Evolutionary conservation across 1,140 invertebrate species (phyloP).

Genomic region (Tribolium madens): DNA sequence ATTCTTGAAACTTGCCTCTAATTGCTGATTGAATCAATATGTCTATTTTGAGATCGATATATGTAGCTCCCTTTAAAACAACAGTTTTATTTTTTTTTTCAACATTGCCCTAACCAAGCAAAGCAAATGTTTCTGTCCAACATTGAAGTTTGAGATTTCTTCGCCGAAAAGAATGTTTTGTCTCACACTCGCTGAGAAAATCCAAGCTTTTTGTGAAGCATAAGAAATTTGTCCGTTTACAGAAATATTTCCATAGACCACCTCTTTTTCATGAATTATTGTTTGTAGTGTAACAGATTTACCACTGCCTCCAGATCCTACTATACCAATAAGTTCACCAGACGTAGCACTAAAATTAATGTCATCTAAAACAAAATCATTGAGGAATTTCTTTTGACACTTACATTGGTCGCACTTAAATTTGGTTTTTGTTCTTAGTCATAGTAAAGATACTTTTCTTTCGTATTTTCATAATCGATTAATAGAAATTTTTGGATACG

Average conservation of each 20-base stretch:
- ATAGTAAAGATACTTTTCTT: too few species aligned
- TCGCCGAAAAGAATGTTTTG: constrained; percentile 61
- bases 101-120: constrained; percentile 86
- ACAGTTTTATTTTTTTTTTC: constrained; percentile 81
- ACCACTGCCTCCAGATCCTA: constrained; percentile 74
- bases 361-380: background rate
- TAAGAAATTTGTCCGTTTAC: constrained; percentile 74
- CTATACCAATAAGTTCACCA: constrained; percentile 70
- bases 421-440: too few species aligned
- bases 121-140: constrained; percentile 86
- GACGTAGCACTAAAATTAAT: background rate
- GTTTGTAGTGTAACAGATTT: constrained; percentile 67
- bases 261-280: constrained; percentile 70
- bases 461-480: background rate
- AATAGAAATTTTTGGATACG: constrained; percentile 1
- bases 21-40: constrained; percentile 74
- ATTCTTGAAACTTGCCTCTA: constrained; percentile 67
- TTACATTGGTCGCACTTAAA: background rate
- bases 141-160: constrained; percentile 76
- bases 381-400: background rate
- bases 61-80: constrained; percentile 87
- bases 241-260: constrained; percentile 68
- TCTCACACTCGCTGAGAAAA: constrained; percentile 51
- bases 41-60: constrained; percentile 78
- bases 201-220: constrained; percentile 82